These are phyloP conservation scores for Drosophila pseudoananassae DNA, from an alignment of 1,140 invertebrate species.

Conservation along the genomic window DNA sequence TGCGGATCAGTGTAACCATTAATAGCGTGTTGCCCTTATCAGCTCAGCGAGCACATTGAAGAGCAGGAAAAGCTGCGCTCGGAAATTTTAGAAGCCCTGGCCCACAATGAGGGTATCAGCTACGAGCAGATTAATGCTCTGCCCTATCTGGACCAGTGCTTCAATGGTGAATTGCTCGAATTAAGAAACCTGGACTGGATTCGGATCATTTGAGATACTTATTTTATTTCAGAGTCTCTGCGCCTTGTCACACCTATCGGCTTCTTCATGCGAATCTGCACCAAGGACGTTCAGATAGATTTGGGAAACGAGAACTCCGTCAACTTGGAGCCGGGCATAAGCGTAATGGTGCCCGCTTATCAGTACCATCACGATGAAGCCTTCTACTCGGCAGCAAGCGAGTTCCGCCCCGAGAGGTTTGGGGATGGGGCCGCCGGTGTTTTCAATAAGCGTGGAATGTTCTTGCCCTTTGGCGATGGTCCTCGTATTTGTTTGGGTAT, in stretches of 20 bases:
- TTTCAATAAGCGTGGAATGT: constrained; percentile 57
- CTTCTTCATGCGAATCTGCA: constrained; percentile 74
- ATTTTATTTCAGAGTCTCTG: constrained; percentile 49
- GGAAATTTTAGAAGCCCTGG: constrained; percentile 51
- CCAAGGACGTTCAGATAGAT: constrained; percentile 80
- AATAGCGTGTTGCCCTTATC: constrained; percentile 15
- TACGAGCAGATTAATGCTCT: constrained; percentile 59
- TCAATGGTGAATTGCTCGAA: constrained; percentile 33
- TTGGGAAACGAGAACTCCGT: constrained; percentile 48
- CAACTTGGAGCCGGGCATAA: constrained; percentile 54
- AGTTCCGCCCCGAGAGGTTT: constrained; percentile 87
- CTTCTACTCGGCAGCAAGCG: constrained; percentile 86
- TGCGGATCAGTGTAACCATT: not conserved
- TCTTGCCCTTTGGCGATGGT: constrained; percentile 88
- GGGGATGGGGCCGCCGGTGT: constrained; percentile 65
- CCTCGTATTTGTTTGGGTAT: constrained; percentile 87
- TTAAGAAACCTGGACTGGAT: not conserved
- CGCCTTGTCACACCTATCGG: constrained; percentile 61
- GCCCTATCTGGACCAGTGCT: constrained; percentile 74
- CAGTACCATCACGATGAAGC: constrained; percentile 67
- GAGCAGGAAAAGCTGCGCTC: constrained; percentile 56
- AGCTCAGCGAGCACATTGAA: constrained; percentile 58
- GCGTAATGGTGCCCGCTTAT: constrained; percentile 60
- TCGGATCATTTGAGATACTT: not conserved
- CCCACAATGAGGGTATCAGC: constrained; percentile 33